phyloP scores from a whole-genome alignment of 1,140 invertebrate genomes.

The Lithobius niger region DNA sequence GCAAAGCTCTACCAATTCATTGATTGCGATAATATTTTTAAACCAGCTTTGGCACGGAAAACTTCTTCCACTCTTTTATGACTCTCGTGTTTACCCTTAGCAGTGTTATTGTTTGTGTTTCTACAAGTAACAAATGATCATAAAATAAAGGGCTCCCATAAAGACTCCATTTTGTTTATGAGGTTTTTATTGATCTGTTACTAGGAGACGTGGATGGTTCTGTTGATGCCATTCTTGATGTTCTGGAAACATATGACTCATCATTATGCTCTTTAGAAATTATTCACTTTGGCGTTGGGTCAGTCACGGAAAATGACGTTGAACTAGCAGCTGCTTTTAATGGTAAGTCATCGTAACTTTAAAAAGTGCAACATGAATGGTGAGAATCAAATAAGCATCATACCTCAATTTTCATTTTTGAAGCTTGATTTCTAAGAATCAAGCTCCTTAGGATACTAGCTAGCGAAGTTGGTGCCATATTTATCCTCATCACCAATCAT shows the following conservation, averaged over 20 bases:
- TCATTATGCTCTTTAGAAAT: slow-evolving; percentile 65
- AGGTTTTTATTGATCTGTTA: slow-evolving; percentile 10
- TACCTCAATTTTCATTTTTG: no score
- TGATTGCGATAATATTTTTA: slow-evolving; percentile 15
- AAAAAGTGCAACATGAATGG: no score
- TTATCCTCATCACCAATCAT: no score
- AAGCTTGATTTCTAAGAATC: no score
- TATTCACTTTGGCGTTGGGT: slow-evolving; percentile 79
- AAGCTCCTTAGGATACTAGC: no score
- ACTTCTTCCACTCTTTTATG: neutral
- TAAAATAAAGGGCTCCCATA: no score
- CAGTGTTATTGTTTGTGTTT: neutral
- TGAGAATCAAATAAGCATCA: no score
- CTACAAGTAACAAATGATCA: no score
- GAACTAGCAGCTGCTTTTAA: slow-evolving; percentile 72
- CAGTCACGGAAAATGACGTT: slow-evolving; percentile 65
- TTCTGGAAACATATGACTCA: slow-evolving; percentile 72
- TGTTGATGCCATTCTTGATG: slow-evolving; percentile 84
- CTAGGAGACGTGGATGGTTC: slow-evolving; percentile 70
- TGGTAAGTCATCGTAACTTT: no score
- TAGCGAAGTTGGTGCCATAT: no score
- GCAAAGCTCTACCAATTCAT: slow-evolving; percentile 37
- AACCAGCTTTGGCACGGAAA: slow-evolving; percentile 1
- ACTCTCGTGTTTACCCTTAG: neutral
- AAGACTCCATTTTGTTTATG: neutral